A percentile compares a stretch with the other conserved stretches of the same genome.
These are phyloP conservation scores for Spea hammondii DNA, from an alignment of 2,797 vertebrate genomes.

Conservation along the genomic window DNA sequence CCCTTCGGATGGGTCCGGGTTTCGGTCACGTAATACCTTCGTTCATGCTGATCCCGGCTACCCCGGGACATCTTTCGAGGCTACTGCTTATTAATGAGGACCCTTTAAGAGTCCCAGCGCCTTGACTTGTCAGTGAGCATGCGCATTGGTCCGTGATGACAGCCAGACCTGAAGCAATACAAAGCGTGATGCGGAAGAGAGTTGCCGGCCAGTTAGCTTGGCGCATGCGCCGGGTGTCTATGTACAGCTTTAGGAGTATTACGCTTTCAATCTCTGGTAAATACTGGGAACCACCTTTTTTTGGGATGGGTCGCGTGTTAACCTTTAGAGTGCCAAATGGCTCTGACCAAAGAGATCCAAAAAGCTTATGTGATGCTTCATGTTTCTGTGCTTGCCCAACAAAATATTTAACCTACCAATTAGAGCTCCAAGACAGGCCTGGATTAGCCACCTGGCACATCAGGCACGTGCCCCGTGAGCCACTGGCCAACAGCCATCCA, in stretches of 20 bases:
- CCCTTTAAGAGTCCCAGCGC: background rate
- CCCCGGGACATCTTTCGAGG: constrained; percentile 76
- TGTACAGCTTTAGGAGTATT: too few relatives aligned
- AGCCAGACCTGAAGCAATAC: background rate
- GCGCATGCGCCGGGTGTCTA: constrained; percentile 12
- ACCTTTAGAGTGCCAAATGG: background rate
- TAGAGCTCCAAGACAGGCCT: too few relatives aligned
- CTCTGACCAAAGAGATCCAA: too few relatives aligned
- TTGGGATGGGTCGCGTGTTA: too few relatives aligned
- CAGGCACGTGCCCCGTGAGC: too few relatives aligned
- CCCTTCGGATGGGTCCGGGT: constrained; percentile 86
- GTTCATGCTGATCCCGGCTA: constrained; percentile 78
- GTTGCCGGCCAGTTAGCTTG: background rate
- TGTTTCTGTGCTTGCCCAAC: too few relatives aligned
- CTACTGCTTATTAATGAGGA: background rate
- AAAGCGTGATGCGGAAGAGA: background rate
- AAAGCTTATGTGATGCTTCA: too few relatives aligned
- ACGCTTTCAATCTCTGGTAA: too few relatives aligned
- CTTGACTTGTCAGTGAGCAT: constrained; percentile 6
- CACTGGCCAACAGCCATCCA: too few relatives aligned
- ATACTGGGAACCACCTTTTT: too few relatives aligned
- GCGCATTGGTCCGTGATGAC: constrained; percentile 13
- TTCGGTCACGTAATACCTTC: constrained; percentile 80
- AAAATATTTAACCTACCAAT: too few relatives aligned
- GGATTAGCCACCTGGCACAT: too few relatives aligned